Evolutionary conservation across 2,888 invertebrate genomes (phyloP), one percentile per base, ranked within the genome.

Genomic region (Theretra japonica): DNA sequence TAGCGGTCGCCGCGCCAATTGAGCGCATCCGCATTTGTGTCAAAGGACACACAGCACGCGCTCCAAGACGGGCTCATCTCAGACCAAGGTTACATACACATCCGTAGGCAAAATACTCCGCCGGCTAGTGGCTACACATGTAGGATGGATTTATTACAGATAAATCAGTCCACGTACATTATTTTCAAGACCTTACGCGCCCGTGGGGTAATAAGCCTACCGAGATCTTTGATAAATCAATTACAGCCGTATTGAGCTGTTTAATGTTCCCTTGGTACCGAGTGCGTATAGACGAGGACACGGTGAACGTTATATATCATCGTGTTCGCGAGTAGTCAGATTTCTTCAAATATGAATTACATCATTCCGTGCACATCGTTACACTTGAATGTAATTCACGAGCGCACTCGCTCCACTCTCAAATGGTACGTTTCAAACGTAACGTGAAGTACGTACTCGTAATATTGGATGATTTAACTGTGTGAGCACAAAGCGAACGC

Each of bases 1-100:
- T 93, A 90, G 88, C 91, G 86, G 88, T 86, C 86, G 84, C 81
- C 84, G 86, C 85, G 84, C 81, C 93, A 94, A 94, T 94, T 94
- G 94, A 88, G 78, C 86, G 89, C 93, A 94, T 94, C 94, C 94
- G 94, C 93, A 93, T 93, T 94, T 93, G 88, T 88, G 86, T 87
- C 88, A 92, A 90, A 93, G 91, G 93, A 92, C 93, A 87, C 84
- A 85, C 86, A 90, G 90, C 92, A 89, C 89, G 89, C 90, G 91
- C 87, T 90, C 81, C 83, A 92, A 93, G 92, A 92, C 89, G 88
- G 82, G 87, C 86, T 91, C 88, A 91, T 92, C 90, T 88, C 84
- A 78, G 80, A 75, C 86, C 93, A 93, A 93, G 93, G 93, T 92
- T 92, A 89, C 80, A 80, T 77, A 82, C 83, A 86, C 85, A 89